Evolutionary conservation across 2,113 vertebrate genomes (phyloP).

Genomic region (Tachuris rubrigastra): DNA sequence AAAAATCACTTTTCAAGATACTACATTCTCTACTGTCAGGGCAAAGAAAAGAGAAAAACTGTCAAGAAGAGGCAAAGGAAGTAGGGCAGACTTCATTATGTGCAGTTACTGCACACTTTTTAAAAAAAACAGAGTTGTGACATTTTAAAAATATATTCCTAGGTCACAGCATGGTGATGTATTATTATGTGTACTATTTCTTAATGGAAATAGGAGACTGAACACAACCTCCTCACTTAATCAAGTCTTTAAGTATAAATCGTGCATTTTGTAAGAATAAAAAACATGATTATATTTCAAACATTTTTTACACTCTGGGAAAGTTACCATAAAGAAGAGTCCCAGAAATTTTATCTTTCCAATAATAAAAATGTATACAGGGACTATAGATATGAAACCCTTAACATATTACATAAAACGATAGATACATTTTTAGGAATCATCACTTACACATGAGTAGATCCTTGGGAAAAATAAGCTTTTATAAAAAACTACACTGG

Average conservation of each 20-base stretch:
- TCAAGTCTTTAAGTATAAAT: not conserved
- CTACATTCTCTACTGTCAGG: not conserved
- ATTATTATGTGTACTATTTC: not conserved
- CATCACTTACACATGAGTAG: not conserved
- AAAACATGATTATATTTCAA: not conserved
- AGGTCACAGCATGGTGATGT: not conserved
- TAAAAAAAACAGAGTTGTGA: not conserved
- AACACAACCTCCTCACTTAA: not conserved
- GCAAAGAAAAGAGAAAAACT: not conserved
- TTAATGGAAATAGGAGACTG: not conserved
- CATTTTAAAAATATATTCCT: not conserved
- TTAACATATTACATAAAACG: not conserved
- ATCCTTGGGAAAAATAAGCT: not conserved
- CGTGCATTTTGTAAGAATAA: not conserved
- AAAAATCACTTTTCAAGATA: not conserved
- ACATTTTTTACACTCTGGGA: not conserved
- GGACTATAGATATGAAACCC: not conserved
- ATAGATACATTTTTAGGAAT: not conserved
- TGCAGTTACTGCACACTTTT: not conserved
- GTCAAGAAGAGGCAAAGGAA: not conserved
- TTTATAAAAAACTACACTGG: not conserved
- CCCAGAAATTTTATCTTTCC: not conserved
- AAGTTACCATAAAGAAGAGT: not conserved
- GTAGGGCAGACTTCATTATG: not conserved
- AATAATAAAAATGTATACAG: not conserved